phyloP scores from a whole-genome alignment of 1,140 invertebrate genomes.

The Ridgeia piscesae region DNA sequence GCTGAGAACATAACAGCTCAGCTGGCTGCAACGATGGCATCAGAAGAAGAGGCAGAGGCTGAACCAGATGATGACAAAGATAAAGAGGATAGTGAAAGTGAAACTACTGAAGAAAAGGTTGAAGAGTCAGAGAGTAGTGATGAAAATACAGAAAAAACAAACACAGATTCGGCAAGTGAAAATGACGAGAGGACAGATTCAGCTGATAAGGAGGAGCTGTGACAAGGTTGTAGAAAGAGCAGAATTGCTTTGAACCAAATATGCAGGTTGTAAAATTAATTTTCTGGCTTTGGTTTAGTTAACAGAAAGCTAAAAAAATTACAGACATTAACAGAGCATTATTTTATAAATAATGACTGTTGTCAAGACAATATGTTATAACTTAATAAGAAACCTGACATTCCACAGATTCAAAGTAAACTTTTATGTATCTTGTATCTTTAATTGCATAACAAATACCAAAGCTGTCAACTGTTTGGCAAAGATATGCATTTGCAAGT shows the following conservation, averaged over 20 bases:
- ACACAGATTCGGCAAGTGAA: not conserved
- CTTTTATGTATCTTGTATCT: not conserved
- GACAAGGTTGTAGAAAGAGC: not conserved
- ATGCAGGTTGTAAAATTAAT: not conserved
- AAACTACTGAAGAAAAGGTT: not conserved
- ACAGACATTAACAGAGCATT: not conserved
- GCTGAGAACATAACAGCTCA: not conserved
- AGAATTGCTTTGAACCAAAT: not conserved
- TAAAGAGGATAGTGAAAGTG: not conserved
- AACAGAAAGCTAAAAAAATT: not conserved
- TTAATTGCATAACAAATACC: not conserved
- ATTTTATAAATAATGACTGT: not conserved
- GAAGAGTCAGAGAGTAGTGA: not conserved
- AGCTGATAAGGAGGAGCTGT: not conserved
- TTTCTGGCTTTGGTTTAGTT: not conserved
- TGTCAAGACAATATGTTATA: not conserved
- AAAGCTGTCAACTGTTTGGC: not conserved
- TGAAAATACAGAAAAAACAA: not conserved
- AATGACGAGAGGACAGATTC: not conserved
- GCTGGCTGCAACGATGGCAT: not conserved
- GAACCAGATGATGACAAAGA: not conserved
- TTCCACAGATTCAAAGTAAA: not conserved
- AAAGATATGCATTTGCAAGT: not conserved
- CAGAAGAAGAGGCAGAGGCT: not conserved
- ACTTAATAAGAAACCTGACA: not conserved